Evolutionary conservation across 2,113 vertebrate genomes (phyloP).

Genomic region (Paramisgurnus dabryanus): DNA sequence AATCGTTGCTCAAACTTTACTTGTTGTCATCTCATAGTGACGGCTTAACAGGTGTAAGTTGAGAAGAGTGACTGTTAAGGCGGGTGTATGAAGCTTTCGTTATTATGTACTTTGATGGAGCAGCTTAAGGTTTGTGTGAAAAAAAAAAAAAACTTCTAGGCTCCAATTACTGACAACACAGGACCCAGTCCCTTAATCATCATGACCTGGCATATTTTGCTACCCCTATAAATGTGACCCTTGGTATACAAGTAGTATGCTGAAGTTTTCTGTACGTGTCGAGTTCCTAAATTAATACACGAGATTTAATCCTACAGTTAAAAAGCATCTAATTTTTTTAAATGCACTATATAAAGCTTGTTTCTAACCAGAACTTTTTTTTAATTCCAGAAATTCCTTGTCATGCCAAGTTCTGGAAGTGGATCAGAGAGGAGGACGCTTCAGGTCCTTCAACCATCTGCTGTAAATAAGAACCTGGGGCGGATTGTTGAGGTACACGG

Average conservation of each 20-base stretch:
- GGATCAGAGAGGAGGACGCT: slow-evolving; percentile 76
- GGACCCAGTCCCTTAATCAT: too few species aligned
- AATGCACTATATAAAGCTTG: too few species aligned
- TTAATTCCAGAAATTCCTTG: slow-evolving; percentile 74
- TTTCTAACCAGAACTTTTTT: neutral
- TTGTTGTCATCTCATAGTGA: slow-evolving; percentile 75
- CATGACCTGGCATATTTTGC: too few species aligned
- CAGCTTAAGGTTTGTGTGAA: neutral
- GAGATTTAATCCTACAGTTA: too few species aligned
- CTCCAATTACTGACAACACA: neutral
- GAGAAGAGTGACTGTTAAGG: slow-evolving; percentile 65
- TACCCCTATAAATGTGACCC: too few species aligned
- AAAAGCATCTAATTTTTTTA: too few species aligned
- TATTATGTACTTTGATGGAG: neutral
- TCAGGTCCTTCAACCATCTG: slow-evolving; percentile 85
- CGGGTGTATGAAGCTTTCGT: slow-evolving; percentile 65
- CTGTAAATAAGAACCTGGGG: slow-evolving; percentile 77
- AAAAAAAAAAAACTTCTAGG: neutral
- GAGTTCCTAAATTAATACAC: too few species aligned
- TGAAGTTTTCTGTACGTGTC: too few species aligned
- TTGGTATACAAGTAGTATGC: too few species aligned
- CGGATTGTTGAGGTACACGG: slow-evolving; percentile 77
- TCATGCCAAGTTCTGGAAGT: slow-evolving; percentile 56
- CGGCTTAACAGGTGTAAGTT: slow-evolving; percentile 72
- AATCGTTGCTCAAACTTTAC: slow-evolving; percentile 62